These are phyloP conservation scores for Galaxea fascicularis DNA, from an alignment of 92 coral and sea anemone species.

Conservation along the genomic window DNA sequence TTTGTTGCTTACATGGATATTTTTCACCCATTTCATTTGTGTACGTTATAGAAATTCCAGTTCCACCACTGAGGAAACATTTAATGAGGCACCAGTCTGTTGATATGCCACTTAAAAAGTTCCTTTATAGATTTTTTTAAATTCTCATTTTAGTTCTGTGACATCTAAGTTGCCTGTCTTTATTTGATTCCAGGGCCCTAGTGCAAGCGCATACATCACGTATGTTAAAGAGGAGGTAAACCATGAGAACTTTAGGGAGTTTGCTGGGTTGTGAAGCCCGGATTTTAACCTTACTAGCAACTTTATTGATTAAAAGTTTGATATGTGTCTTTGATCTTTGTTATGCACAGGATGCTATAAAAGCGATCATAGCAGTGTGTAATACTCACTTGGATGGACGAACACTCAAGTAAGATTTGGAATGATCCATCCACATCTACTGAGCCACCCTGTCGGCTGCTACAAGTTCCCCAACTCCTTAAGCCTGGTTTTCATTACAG, in stretches of 20 bases:
- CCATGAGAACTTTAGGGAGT: background rate
- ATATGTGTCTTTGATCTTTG: background rate
- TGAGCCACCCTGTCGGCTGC: too few relatives aligned
- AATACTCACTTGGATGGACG: constrained; percentile 96
- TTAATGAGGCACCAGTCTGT: too few relatives aligned
- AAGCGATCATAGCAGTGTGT: constrained; percentile 95
- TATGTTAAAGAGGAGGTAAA: constrained; percentile 90
- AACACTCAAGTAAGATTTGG: constrained; percentile 85
- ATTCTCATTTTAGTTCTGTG: background rate
- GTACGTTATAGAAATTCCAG: too few relatives aligned
- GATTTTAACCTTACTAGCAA: too few relatives aligned
- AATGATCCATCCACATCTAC: background rate
- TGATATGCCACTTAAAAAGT: too few relatives aligned
- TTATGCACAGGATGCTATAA: constrained; percentile 83
- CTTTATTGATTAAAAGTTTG: too few relatives aligned
- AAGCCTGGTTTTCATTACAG: too few relatives aligned
- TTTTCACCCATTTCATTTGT: too few relatives aligned
- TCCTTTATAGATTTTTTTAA: background rate
- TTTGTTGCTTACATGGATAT: too few relatives aligned
- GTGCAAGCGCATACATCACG: constrained; percentile 99
- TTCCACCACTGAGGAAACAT: too few relatives aligned
- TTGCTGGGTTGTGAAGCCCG: background rate
- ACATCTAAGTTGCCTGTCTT: background rate
- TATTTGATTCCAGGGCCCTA: constrained; percentile 78
- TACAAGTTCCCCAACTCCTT: too few relatives aligned